Evolutionary conservation across 2,888 invertebrate species (phyloP).

Genomic region (Lepidonotus clava): DNA sequence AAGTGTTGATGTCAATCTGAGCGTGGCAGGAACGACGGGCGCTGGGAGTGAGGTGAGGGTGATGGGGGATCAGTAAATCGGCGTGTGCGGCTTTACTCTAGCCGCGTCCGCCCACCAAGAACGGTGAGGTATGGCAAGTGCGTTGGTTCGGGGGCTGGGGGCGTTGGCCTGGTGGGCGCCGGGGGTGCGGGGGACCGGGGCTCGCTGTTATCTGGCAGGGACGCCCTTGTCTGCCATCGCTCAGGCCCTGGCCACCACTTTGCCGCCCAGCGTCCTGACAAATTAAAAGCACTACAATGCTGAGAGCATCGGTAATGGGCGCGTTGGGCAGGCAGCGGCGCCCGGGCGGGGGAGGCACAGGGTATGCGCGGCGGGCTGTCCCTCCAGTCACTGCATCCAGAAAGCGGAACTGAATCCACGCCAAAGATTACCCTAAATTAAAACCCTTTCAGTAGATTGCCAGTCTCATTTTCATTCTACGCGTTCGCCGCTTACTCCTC

Average conservation of each 20-base stretch:
- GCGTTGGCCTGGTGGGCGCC: background rate
- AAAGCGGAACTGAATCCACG: background rate
- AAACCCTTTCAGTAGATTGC: constrained; percentile 50
- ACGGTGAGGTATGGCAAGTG: background rate
- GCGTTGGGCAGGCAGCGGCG: background rate
- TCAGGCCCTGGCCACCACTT: background rate
- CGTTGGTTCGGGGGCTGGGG: background rate
- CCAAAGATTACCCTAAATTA: constrained; percentile 43
- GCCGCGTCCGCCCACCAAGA: background rate
- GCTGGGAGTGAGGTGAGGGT: background rate
- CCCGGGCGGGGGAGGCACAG: background rate
- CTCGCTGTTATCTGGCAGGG: background rate
- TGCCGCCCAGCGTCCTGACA: constrained; percentile 18
- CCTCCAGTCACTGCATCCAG: too few species aligned
- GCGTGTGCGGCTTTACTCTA: constrained; percentile 5
- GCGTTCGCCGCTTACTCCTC: background rate
- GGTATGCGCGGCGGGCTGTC: background rate
- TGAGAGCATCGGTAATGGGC: constrained; percentile 21
- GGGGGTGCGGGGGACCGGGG: background rate
- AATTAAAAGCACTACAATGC: constrained; percentile 45
- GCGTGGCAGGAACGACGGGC: background rate
- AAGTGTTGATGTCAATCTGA: constrained; percentile 46
- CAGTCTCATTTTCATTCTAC: background rate
- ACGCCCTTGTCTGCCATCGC: background rate
- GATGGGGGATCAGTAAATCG: background rate